phyloP scores from a whole-genome alignment of 2,113 vertebrate genomes.

The Pleuronectes platessa region DNA sequence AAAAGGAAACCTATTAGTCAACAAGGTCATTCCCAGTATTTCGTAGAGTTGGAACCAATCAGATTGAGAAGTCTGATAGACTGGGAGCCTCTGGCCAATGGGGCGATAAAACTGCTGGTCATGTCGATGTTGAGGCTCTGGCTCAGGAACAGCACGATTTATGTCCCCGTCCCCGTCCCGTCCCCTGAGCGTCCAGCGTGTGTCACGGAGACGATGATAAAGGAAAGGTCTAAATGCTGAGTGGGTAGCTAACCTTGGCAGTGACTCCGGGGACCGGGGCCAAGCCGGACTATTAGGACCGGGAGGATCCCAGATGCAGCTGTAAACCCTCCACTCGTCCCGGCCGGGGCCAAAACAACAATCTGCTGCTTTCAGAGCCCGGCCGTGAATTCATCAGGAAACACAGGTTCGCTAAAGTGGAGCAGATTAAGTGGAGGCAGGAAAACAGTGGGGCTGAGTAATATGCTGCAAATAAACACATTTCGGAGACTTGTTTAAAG shows the following conservation, averaged over 20 bases:
- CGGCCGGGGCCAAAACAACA: constrained; percentile 32
- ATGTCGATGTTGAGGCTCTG: neutral
- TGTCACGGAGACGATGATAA: constrained; percentile 16
- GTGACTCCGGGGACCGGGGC: constrained; percentile 35
- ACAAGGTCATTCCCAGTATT: too few relatives aligned
- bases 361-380: constrained; percentile 38
- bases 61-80: neutral
- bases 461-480: constrained; percentile 16
- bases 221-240: constrained; percentile 46
- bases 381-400: constrained; percentile 48
- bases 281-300: constrained; percentile 26
- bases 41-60: constrained; percentile 4
- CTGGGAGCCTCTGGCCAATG: too few relatives aligned
- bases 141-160: neutral
- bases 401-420: constrained; percentile 45
- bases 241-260: constrained; percentile 48
- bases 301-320: constrained; percentile 21
- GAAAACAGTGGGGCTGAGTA: constrained; percentile 24
- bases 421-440: constrained; percentile 35
- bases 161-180: constrained; percentile 12
- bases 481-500: constrained; percentile 12
- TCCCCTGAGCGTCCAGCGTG: constrained; percentile 18
- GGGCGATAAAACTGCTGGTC: too few relatives aligned
- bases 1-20: too few relatives aligned
- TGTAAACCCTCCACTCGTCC: constrained; percentile 40